phyloP scores from a whole-genome alignment of 2,113 vertebrate genomes.

The Sinocyclocheilus anophthalmus region DNA sequence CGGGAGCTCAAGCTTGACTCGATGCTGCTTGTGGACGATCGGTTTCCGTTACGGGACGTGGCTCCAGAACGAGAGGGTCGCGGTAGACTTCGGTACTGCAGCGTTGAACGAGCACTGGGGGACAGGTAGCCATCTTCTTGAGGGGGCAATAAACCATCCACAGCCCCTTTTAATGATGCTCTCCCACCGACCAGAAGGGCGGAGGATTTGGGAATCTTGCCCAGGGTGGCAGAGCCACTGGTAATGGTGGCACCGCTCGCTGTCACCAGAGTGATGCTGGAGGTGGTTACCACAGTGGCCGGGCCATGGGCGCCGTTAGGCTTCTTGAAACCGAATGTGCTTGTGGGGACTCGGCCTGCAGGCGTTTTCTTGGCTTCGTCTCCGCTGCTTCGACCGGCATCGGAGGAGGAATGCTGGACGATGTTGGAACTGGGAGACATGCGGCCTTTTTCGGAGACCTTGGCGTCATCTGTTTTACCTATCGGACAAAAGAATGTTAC shows the following conservation, averaged over 20 bases:
- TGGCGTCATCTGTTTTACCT: conserved; percentile 97
- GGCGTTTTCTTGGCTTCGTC: conserved; percentile 87
- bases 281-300: not conserved
- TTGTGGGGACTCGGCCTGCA: conserved; percentile 81
- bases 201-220: conserved; percentile 94
- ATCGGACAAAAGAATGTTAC: conserved; percentile 39
- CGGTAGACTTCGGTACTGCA: conserved; percentile 96
- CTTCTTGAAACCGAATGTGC: conserved; percentile 96
- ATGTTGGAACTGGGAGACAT: conserved; percentile 85
- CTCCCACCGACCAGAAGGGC: conserved; percentile 76
- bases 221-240: conserved; percentile 93
- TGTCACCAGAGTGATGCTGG: conserved; percentile 88
- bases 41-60: conserved; percentile 84
- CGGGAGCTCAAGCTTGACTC: conserved; percentile 89
- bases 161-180: conserved; percentile 76
- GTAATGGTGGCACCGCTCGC: conserved; percentile 92
- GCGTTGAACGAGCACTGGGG: conserved; percentile 86
- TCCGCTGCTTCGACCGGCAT: conserved; percentile 90
- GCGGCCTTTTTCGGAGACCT: conserved; percentile 95
- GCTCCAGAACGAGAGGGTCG: conserved; percentile 89
- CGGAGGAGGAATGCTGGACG: conserved; percentile 92
- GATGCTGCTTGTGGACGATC: conserved; percentile 97
- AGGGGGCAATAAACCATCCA: conserved; percentile 79
- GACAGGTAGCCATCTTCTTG: conserved; percentile 91
- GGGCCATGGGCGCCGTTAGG: conserved; percentile 68